Base-by-base conservation (phyloP, 1,140 invertebrate genomes). In the Diorhabda sublineata region DNA sequence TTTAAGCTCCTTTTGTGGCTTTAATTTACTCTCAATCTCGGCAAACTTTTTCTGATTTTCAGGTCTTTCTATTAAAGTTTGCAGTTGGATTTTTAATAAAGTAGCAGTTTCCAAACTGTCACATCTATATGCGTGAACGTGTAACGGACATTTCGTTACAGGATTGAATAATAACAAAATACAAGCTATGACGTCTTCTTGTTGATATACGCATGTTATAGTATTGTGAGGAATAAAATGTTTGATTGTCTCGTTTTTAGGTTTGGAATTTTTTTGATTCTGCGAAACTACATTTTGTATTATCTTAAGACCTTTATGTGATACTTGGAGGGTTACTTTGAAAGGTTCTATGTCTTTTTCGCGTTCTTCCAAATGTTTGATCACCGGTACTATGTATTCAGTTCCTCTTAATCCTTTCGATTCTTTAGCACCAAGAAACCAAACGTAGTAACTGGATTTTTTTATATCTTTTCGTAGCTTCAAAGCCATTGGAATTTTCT, bases 391-490 rank as follows among this genome's bases (percentile, higher is more conserved):
- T 2, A 95, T 90, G 75, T 90, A 92, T 73, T 92, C 88, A 7
- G 88, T 83, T 61, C 95, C 94, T 8, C 94, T 85, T 69, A 98
- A 85, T 9, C 95, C 95, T 74, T 93, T 90, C 45, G 93, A 92
- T 84, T 98, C 96, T 83, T 96, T 93, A 73, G 96, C 95, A 41
- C 97, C 97, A 73, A 99, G 87, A 84, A 98, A 98, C 93, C 96
- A 97, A 60, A 98, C 96, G 83, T 99, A 99, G 83, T 97, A 98
- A 45, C 95, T 97, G 60, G 94, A 93, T 81, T 97, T 97, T 84
- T 96, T 96, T 74, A 95, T 91, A 79, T 95, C 93, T 79, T 92
- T 92, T 78, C 89, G 88, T 75, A 91, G 82, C 82, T 89, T 86
- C 75, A 90, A 79, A 79, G 88, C 88, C 88, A 89, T 89, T 69